Evolutionary conservation across 2,797 vertebrate species (phyloP).

Genomic region (Eidolon dupreanum): DNA sequence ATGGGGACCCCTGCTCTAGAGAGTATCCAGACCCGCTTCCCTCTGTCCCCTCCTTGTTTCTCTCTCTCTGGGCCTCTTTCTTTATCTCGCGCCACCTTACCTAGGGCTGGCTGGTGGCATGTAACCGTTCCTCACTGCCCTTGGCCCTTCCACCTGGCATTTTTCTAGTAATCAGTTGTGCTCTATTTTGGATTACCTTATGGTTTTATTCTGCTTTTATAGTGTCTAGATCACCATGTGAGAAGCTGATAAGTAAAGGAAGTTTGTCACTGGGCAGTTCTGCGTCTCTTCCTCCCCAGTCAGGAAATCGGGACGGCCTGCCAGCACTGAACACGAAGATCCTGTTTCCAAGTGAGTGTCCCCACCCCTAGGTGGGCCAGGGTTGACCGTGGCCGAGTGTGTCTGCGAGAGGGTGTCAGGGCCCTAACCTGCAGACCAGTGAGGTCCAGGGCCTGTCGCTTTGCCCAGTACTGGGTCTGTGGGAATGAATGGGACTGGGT

Average conservation of each 20-base stretch:
- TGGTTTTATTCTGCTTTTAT: conserved; percentile 64
- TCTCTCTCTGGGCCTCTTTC: not conserved
- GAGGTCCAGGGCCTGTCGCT: not conserved
- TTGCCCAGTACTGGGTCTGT: not conserved
- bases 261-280: conserved; percentile 90
- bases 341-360: conserved; percentile 92
- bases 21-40: fast-evolving
- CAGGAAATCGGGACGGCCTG: conserved; percentile 91
- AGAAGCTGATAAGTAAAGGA: conserved; percentile 94
- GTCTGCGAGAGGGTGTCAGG: fast-evolving
- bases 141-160: not conserved
- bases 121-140: not conserved
- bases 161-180: not conserved
- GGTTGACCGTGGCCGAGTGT: fast-evolving
- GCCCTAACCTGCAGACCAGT: fast-evolving
- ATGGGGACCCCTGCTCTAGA: not conserved
- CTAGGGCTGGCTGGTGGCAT: not conserved
- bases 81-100: not conserved
- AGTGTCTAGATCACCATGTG: conserved; percentile 93
- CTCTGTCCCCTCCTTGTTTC: not conserved
- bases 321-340: conserved; percentile 94
- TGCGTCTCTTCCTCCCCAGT: conserved; percentile 92
- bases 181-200: not conserved
- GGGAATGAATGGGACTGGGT: no score
- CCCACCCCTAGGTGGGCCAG: not conserved